These are phyloP conservation scores for Periophthalmus modestus DNA, from an alignment of 2,113 vertebrate genomes.

Conservation along the genomic window DNA sequence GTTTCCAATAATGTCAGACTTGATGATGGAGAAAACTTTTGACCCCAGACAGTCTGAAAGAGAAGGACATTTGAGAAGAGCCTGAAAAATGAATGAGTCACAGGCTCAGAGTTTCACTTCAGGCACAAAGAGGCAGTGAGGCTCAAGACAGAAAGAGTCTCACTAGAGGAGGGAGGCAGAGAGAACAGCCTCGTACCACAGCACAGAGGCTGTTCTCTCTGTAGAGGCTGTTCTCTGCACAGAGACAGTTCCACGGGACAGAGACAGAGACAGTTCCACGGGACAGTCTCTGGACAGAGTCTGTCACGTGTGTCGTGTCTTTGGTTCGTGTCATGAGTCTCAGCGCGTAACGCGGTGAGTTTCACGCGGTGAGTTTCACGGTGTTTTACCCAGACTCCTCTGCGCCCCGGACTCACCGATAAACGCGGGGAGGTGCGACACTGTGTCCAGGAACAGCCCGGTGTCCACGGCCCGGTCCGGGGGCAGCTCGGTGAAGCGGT, in stretches of 20 bases:
- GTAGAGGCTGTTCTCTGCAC: no score
- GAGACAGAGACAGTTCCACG: no score
- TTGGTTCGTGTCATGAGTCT: neutral
- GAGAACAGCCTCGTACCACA: no score
- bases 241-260: no score
- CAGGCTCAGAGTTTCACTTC: no score
- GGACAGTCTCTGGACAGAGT: no score
- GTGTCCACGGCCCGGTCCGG: constrained; percentile 85
- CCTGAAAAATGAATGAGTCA: constrained; percentile 51
- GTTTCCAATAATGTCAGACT: constrained; percentile 90
- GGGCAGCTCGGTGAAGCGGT: constrained; percentile 84
- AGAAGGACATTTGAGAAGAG: constrained; percentile 48
- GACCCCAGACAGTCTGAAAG: constrained; percentile 90
- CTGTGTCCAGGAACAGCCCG: constrained; percentile 83
- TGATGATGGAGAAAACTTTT: constrained; percentile 86
- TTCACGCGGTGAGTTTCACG: neutral
- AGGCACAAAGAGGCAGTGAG: no score
- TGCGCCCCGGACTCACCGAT: constrained; percentile 82
- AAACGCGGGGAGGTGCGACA: constrained; percentile 85
- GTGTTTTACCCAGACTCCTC: neutral
- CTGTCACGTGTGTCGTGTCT: neutral
- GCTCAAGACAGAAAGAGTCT: no score
- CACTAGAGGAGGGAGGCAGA: no score
- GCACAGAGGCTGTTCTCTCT: no score
- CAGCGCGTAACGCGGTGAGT: neutral